These are phyloP conservation scores for Drosophila tanythrix DNA, from an alignment of 2,888 invertebrate species.

Conservation along the genomic window DNA sequence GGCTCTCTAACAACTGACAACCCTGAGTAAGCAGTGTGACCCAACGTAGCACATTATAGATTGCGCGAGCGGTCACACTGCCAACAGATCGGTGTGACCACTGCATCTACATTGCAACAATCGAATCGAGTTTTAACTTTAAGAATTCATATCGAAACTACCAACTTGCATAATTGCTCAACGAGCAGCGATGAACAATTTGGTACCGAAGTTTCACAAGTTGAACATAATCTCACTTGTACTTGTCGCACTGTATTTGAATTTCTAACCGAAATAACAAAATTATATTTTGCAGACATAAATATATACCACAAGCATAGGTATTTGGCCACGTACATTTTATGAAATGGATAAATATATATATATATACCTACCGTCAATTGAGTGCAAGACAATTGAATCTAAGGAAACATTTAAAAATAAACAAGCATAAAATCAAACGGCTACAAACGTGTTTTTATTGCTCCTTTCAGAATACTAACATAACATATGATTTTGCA, in stretches of 20 bases:
- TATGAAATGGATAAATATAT: neutral
- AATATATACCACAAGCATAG: neutral
- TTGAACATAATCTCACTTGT: neutral
- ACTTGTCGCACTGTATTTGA: neutral
- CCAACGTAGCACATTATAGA: slow-evolving; percentile 24
- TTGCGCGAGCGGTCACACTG: slow-evolving; percentile 28
- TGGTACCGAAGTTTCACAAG: neutral
- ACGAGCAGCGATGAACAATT: neutral
- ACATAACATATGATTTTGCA: slow-evolving; percentile 13
- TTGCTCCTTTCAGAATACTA: slow-evolving; percentile 24
- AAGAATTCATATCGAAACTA: slow-evolving; percentile 13
- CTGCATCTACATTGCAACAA: slow-evolving; percentile 14
- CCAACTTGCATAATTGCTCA: slow-evolving; percentile 29
- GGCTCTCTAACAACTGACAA: slow-evolving; percentile 65
- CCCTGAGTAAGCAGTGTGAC: slow-evolving; percentile 45
- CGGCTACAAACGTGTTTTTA: slow-evolving; percentile 31
- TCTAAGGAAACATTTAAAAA: slow-evolving; percentile 13
- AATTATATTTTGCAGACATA: neutral
- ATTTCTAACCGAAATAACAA: slow-evolving; percentile 4
- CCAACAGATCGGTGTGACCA: slow-evolving; percentile 35
- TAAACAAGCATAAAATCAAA: slow-evolving; percentile 33
- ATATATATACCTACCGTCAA: neutral
- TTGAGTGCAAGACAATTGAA: slow-evolving; percentile 2
- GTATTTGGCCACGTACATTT: slow-evolving; percentile 6
- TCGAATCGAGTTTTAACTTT: slow-evolving; percentile 30